Evolutionary conservation across 2,797 vertebrate species (phyloP), one percentile per base, ranked within the genome.

Genomic region (Todus mexicanus): DNA sequence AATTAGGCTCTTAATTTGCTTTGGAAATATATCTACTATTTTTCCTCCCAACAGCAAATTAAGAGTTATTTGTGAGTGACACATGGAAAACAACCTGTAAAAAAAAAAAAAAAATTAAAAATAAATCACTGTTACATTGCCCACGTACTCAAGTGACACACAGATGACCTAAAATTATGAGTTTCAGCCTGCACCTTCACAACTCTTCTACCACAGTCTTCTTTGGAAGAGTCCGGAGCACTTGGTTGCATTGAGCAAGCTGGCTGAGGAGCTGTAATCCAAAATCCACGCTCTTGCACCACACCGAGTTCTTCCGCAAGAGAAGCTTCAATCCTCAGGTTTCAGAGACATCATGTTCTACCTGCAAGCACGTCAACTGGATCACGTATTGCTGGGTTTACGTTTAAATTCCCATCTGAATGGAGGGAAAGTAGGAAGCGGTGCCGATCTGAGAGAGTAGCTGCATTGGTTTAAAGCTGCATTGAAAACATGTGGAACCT

Each of bases 1-100:
- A 92, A 92, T 38, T 11, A 91, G 71, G 85, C 51, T 95, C 18
- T 26, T 79, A 12, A 64, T 88, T 88, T 76, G 43, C 92, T 88
- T 51, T 86, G 70, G 31, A 96, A 86, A 84, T 10, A 1, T 57
- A 75, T 43, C 63, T 84, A 68, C 57, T 66, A 76, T 15, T 60
- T 84, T 56, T 79, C 13, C 48, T 87, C 71, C 56, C 53, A 84
- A 78, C 0, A 3, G 45, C 31, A 90, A 84, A 79, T 64, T 42
- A 74, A 63, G 64, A 68, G 61, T 87, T 71, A 53, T 38, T 80
- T 78, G 38, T 73, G 71, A 91, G 35, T 57, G 71, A 84, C 35
- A 79, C 13, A 47, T 22, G 43, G 68, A 87, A 89, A 90, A 13
- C 43, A 63, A 60, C 21, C 68, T 76, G 50, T 88, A 87, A 91